phyloP scores from a whole-genome alignment of 1,140 invertebrate genomes.

The Maconellicoccus hirsutus region DNA sequence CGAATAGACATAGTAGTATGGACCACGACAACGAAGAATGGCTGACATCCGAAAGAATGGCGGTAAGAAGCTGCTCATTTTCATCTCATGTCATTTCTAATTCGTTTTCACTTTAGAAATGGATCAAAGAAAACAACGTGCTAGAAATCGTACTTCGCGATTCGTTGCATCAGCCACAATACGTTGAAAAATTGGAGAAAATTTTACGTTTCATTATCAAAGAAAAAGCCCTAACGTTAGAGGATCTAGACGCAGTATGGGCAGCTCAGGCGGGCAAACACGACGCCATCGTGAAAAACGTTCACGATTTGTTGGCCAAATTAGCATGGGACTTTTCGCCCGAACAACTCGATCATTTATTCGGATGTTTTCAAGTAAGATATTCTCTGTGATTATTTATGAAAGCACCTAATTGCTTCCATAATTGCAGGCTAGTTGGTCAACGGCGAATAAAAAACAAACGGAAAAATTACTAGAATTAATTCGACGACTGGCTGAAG shows the following conservation, averaged over 20 bases:
- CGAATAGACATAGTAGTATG: slow-evolving; percentile 51
- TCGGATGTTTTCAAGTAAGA: slow-evolving; percentile 95
- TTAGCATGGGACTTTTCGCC: slow-evolving; percentile 96
- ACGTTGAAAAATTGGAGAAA: slow-evolving; percentile 96
- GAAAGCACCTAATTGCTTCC: slow-evolving; percentile 26
- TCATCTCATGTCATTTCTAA: not conserved
- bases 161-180: slow-evolving; percentile 92
- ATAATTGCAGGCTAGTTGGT: slow-evolving; percentile 70
- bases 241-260: slow-evolving; percentile 92
- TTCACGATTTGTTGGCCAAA: slow-evolving; percentile 92
- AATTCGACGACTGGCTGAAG: slow-evolving; percentile 87
- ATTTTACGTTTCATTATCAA: slow-evolving; percentile 94
- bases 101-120: slow-evolving; percentile 52
- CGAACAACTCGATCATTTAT: slow-evolving; percentile 92
- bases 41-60: slow-evolving; percentile 85
- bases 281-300: slow-evolving; percentile 92
- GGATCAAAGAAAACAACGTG: slow-evolving; percentile 94
- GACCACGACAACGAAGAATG: slow-evolving; percentile 75
- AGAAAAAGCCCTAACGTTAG: slow-evolving; percentile 77
- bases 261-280: slow-evolving; percentile 89
- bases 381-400: no score
- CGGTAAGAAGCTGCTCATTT: slow-evolving; percentile 48
- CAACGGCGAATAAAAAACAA: slow-evolving; percentile 89
- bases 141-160: slow-evolving; percentile 90
- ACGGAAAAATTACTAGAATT: slow-evolving; percentile 89